Conservation (phyloP, 2,888 invertebrate genomes). For the Leucophenga maculata region DNA sequence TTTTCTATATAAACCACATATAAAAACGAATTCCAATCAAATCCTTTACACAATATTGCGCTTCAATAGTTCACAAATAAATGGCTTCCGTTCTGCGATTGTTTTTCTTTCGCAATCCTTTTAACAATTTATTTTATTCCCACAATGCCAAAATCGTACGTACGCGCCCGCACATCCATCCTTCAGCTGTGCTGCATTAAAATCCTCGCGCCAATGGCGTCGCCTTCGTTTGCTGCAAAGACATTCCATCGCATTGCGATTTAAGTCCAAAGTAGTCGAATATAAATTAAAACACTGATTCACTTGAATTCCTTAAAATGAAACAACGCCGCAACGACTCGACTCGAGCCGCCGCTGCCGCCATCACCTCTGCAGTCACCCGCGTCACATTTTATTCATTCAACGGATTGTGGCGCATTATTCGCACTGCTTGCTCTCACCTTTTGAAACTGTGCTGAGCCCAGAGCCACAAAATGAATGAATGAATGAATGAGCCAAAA, state of each 20-base stretch:
- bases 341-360: background rate
- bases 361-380: background rate
- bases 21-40: too few relatives aligned
- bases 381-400: background rate
- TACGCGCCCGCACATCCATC: background rate
- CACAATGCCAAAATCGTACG: background rate
- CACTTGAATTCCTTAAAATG: conserved; percentile 32
- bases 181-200: conserved; percentile 2
- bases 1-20: too few relatives aligned
- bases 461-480: too few relatives aligned
- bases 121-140: too few relatives aligned
- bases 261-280: conserved; percentile 15
- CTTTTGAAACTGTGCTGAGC: background rate
- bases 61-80: too few relatives aligned
- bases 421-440: conserved; percentile 16
- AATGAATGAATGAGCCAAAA: too few relatives aligned
- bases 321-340: conserved; percentile 1
- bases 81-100: background rate
- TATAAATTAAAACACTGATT: conserved; percentile 34
- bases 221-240: too few relatives aligned
- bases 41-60: background rate
- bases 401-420: conserved; percentile 4
- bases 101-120: background rate
- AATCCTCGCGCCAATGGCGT: conserved; percentile 12
- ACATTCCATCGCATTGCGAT: background rate